Conservation (phyloP, 2,888 invertebrate genomes). For the Drosophila mercatorum region DNA sequence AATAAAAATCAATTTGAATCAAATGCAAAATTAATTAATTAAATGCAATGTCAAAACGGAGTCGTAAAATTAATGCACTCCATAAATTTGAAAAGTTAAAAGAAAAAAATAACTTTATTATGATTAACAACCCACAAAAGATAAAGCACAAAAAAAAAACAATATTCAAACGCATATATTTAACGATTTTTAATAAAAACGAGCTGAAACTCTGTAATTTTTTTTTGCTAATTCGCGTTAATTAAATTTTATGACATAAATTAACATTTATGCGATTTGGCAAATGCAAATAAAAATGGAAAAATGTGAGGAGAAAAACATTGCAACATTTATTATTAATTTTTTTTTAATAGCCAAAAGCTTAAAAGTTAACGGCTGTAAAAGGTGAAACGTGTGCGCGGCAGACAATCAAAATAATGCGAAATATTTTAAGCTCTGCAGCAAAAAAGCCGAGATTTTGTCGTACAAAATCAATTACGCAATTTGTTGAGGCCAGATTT, state of each 20-base stretch:
- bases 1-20: conserved; percentile 11
- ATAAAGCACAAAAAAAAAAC: conserved; percentile 10
- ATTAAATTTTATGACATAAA: conserved; percentile 57
- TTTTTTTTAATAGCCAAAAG: not conserved
- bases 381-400: not conserved
- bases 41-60: conserved; percentile 28
- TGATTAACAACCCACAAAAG: conserved; percentile 10
- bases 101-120: conserved; percentile 10
- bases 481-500: conserved; percentile 4
- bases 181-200: conserved; percentile 18
- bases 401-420: not conserved
- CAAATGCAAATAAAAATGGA: conserved; percentile 5
- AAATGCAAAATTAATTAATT: conserved; percentile 18
- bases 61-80: conserved; percentile 42
- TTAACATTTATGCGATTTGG: conserved; percentile 43
- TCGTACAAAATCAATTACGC: conserved; percentile 1
- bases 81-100: conserved; percentile 17
- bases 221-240: conserved; percentile 51
- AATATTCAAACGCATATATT: conserved; percentile 34
- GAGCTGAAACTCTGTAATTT: not conserved
- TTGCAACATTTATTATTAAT: conserved; percentile 8
- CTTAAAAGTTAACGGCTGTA: not conserved
- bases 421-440: conserved; percentile 10
- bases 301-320: not conserved
- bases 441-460: not conserved